A percentile compares a stretch with the other conserved stretches of the same genome.
These are phyloP conservation scores for Caenorhabditis zanzibari DNA, from an alignment of 2,888 invertebrate genomes.

Conservation along the genomic window DNA sequence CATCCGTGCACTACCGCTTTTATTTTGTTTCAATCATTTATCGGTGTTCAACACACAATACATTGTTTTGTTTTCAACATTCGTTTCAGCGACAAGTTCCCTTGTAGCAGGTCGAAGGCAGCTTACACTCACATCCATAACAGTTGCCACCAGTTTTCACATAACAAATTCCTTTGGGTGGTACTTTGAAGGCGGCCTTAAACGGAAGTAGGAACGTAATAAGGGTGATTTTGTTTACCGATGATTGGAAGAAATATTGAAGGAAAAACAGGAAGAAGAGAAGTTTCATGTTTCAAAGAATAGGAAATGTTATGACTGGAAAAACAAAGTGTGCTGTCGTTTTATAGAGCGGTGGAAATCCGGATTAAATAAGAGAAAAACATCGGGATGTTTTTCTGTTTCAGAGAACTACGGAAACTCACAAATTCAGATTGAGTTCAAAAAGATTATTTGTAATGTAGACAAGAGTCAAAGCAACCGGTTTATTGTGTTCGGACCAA, in stretches of 20 bases:
- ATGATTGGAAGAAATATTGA: background rate
- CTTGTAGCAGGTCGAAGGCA: conserved; percentile 64
- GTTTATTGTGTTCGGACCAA: conserved; percentile 32
- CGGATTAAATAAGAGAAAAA: background rate
- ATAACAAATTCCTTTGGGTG: conserved; percentile 66
- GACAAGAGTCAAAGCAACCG: conserved; percentile 11
- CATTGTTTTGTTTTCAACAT: conserved; percentile 19
- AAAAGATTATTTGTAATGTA: background rate
- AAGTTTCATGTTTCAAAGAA: background rate
- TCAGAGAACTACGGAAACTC: background rate
- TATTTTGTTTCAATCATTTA: conserved; percentile 35
- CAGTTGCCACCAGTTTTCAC: conserved; percentile 58
- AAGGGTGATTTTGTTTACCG: conserved; percentile 18
- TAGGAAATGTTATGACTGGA: background rate
- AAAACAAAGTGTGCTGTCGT: background rate
- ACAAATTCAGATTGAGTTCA: background rate
- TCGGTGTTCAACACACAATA: conserved; percentile 36
- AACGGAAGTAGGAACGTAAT: conserved; percentile 9
- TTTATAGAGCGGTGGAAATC: background rate
- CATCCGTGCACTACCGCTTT: background rate
- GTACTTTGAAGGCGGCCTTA: conserved; percentile 59
- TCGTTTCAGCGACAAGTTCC: conserved; percentile 62
- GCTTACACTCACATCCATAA: conserved; percentile 64
- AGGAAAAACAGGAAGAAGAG: background rate
- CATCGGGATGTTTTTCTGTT: background rate